Percentiles rank a stretch among this genome's conserved stretches.
Conservation (phyloP, 2,888 invertebrate genomes). For the Tetranychus truncatus region DNA sequence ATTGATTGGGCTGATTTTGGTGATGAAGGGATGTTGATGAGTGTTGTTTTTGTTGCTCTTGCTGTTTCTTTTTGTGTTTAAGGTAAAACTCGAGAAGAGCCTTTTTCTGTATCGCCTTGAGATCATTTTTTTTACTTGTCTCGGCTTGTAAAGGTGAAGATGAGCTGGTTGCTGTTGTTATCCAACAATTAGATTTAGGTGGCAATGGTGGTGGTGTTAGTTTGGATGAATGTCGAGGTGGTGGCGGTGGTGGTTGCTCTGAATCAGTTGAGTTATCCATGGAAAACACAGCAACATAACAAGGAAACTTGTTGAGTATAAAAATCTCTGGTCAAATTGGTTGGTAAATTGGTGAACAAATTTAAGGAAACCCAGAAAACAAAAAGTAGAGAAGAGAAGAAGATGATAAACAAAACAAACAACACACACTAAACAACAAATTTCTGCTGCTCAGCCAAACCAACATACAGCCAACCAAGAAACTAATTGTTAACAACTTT, state of each 20-base stretch:
- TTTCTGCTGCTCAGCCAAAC: too few relatives aligned
- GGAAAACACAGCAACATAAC: not conserved
- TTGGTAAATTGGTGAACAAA: too few relatives aligned
- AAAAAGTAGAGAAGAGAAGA: not conserved
- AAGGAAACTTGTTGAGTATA: not conserved
- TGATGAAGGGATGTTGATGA: not conserved
- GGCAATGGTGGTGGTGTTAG: not conserved
- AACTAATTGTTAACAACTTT: too few relatives aligned
- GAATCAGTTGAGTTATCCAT: not conserved
- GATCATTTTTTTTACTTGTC: not conserved
- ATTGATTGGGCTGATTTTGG: not conserved
- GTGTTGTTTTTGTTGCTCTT: not conserved
- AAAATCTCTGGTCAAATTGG: too few relatives aligned
- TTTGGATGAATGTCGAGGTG: not conserved
- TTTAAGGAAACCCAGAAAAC: too few relatives aligned
- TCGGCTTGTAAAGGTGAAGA: not conserved
- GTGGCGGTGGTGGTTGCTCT: not conserved
- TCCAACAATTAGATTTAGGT: not conserved
- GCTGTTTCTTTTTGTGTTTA: slow-evolving; percentile 42
- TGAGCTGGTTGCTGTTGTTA: not conserved
- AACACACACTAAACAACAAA: too few relatives aligned
- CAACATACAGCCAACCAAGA: too few relatives aligned
- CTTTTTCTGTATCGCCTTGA: slow-evolving; percentile 22
- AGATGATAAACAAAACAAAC: too few relatives aligned
- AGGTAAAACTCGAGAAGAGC: slow-evolving; percentile 48